A percentile compares a stretch with the other conserved stretches of the same genome.
phyloP scores from a whole-genome alignment of 1,140 invertebrate species.

The Aphis gossypii region DNA sequence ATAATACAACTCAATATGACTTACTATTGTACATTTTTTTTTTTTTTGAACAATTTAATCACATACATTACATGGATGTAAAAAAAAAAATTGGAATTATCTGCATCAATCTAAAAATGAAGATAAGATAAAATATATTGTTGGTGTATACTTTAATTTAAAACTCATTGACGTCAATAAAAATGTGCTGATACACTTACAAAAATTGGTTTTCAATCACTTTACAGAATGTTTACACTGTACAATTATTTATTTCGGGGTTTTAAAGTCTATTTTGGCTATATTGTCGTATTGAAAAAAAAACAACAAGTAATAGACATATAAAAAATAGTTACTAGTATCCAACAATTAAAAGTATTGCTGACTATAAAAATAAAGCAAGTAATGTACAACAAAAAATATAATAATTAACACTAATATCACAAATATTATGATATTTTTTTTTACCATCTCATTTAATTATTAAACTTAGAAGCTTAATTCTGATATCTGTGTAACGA shows the following conservation, averaged over 20 bases:
- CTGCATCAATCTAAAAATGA: neutral
- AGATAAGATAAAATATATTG: neutral
- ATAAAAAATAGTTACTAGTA: conserved; percentile 7
- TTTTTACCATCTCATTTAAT: neutral
- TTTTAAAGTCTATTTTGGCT: neutral
- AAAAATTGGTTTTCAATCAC: neutral
- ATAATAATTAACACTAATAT: neutral
- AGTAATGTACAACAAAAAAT: neutral
- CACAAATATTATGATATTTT: neutral
- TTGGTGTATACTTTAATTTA: conserved; percentile 4
- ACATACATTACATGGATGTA: neutral
- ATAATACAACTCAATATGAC: neutral
- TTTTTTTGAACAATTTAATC: neutral
- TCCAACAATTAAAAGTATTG: neutral
- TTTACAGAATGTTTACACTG: neutral
- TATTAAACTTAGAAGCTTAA: conserved; percentile 14
- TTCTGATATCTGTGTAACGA: conserved; percentile 34
- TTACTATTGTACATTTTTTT: neutral
- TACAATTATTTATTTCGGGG: neutral
- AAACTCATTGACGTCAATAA: neutral
- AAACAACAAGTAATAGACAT: neutral
- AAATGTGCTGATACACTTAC: neutral
- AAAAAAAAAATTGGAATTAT: neutral
- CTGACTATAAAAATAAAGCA: neutral
- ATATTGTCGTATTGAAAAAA: neutral